Conservation (phyloP, 2,113 vertebrate genomes). For the Tragelaphus strepsiceros region DNA sequence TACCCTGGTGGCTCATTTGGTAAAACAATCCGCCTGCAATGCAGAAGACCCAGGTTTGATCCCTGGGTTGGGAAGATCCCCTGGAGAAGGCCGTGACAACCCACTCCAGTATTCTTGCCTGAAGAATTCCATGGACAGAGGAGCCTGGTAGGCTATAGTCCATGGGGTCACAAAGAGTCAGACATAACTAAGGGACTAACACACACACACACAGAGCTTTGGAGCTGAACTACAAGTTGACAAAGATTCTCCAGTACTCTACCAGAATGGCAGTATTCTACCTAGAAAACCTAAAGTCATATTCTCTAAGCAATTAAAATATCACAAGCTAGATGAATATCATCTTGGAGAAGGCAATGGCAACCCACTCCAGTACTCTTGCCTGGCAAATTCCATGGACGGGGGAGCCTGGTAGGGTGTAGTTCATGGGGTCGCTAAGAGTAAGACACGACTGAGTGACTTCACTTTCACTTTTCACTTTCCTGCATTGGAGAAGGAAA, state of each 20-base stretch:
- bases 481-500: too few species aligned
- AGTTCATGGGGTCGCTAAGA: too few species aligned
- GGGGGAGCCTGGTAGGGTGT: too few species aligned
- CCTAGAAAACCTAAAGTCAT: neutral
- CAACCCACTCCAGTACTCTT: too few species aligned
- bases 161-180: neutral
- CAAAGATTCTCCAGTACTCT: neutral
- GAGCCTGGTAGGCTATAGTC: neutral
- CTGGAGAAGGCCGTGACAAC: fast-evolving
- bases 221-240: neutral
- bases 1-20: neutral
- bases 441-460: too few species aligned
- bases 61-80: neutral
- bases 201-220: neutral
- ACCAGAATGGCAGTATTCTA: neutral
- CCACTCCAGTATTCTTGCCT: neutral
- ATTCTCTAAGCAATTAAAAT: neutral
- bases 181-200: neutral
- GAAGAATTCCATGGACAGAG: neutral
- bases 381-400: too few species aligned
- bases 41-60: neutral
- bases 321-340: neutral
- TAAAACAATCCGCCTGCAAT: neutral
- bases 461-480: too few species aligned
- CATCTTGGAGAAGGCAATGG: neutral